Percentiles rank a stretch among this genome's conserved stretches.
Evolutionary conservation across 2,888 invertebrate species (phyloP).

Genomic region (Drosophila rellima): DNA sequence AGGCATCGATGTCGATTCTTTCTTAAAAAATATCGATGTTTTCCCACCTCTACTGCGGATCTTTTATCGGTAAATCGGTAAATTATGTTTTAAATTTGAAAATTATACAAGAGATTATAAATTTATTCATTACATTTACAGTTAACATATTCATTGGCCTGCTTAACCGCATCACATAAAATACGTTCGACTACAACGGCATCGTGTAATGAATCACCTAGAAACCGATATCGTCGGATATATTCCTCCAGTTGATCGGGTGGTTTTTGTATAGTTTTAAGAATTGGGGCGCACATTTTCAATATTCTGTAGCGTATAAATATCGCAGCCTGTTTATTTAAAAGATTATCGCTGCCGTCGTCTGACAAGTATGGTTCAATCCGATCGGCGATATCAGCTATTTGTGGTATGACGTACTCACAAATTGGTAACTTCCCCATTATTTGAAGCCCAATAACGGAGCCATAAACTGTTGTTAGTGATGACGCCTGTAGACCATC

Average conservation of each 20-base stretch:
- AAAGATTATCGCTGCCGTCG: neutral
- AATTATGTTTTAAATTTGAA: neutral
- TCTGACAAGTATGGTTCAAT: conserved; percentile 28
- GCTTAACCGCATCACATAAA: neutral
- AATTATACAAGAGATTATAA: neutral
- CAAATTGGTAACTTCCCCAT: conserved; percentile 38
- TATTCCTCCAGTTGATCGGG: conserved; percentile 23
- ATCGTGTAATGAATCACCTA: conserved; percentile 31
- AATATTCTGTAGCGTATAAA: conserved; percentile 47
- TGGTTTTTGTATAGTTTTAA: conserved; percentile 13
- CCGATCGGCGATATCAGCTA: conserved; percentile 28
- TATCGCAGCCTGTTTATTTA: conserved; percentile 14
- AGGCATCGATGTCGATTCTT: too few species aligned
- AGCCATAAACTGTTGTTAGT: conserved; percentile 51
- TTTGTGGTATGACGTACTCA: conserved; percentile 34
- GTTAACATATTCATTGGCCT: neutral
- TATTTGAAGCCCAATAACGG: conserved; percentile 47
- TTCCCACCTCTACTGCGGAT: too few species aligned
- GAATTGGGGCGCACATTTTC: conserved; percentile 42
- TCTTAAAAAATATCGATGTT: too few species aligned
- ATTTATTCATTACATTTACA: conserved; percentile 2
- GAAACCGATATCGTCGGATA: conserved; percentile 22
- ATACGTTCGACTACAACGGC: conserved; percentile 23
- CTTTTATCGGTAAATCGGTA: too few species aligned
- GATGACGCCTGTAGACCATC: conserved; percentile 7